These are phyloP conservation scores for Drosophila virilis DNA, from an alignment of 1,140 invertebrate species.

Conservation along the genomic window DNA sequence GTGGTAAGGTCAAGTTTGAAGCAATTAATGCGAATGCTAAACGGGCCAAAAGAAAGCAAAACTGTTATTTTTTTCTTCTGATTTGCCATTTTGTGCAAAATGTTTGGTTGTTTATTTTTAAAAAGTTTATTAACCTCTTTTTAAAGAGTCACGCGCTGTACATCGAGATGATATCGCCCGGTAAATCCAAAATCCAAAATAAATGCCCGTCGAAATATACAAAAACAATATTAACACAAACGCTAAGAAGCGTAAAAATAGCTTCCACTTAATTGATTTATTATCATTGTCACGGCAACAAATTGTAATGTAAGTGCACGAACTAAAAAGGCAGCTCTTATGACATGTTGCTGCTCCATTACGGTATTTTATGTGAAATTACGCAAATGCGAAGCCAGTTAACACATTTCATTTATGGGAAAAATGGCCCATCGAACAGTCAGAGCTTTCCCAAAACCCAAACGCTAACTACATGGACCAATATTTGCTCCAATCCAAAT, in stretches of 20 bases:
- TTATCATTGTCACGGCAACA: conserved; percentile 67
- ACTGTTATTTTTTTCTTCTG: conserved; percentile 34
- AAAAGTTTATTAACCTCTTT: conserved; percentile 77
- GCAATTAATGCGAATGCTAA: conserved; percentile 59
- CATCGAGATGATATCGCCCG: conserved; percentile 48
- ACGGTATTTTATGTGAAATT: conserved; percentile 23
- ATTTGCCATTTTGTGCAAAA: conserved; percentile 37
- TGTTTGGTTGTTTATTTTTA: conserved; percentile 51
- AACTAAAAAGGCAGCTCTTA: conserved; percentile 41
- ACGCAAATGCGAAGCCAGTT: conserved; percentile 39
- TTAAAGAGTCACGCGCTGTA: conserved; percentile 50
- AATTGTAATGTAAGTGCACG: conserved; percentile 27
- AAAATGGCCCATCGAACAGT: conserved; percentile 31
- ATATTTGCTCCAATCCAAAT: conserved; percentile 37
- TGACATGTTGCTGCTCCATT: conserved; percentile 24
- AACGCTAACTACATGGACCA: conserved; percentile 43
- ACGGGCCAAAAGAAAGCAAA: conserved; percentile 74
- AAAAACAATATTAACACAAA: conserved; percentile 21
- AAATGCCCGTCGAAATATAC: conserved; percentile 22
- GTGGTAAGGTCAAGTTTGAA: conserved; percentile 79
- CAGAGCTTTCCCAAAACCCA: conserved; percentile 38
- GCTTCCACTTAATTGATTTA: conserved; percentile 70
- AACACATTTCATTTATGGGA: conserved; percentile 47
- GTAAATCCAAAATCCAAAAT: conserved; percentile 24
- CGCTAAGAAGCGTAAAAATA: conserved; percentile 55